phyloP scores from a whole-genome alignment of 2,113 vertebrate species.

The Cygnus buccinator region DNA sequence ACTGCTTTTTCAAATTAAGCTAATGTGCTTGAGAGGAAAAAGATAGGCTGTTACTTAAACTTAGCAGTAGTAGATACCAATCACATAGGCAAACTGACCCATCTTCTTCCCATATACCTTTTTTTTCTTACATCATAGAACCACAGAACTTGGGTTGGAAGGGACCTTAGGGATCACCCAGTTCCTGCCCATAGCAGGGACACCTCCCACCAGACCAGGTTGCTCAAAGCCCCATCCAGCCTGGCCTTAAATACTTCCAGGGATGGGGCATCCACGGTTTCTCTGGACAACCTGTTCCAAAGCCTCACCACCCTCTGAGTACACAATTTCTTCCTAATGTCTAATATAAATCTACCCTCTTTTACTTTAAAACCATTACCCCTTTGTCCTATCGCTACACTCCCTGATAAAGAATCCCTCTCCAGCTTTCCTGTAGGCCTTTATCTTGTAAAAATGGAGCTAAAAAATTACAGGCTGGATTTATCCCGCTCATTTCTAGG shows the following conservation, averaged over 20 bases:
- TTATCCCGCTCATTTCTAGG: not conserved
- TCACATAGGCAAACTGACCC: not conserved
- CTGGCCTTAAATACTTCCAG: too few relatives aligned
- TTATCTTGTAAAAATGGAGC: not conserved
- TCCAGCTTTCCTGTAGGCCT: not conserved
- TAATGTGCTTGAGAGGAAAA: not conserved
- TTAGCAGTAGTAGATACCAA: not conserved
- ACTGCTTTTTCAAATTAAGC: slow-evolving; percentile 25
- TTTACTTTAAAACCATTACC: not conserved
- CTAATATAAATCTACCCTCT: not conserved
- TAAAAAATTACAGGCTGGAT: not conserved
- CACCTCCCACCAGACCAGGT: too few relatives aligned
- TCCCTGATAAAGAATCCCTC: not conserved
- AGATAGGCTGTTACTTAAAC: not conserved
- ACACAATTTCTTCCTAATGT: too few relatives aligned
- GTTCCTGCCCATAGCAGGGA: too few relatives aligned
- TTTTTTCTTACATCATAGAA: not conserved
- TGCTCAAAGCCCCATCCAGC: too few relatives aligned
- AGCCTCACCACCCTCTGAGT: not conserved
- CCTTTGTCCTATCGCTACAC: not conserved
- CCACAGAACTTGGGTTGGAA: too few relatives aligned
- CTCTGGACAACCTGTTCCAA: too few relatives aligned
- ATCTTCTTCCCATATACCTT: not conserved
- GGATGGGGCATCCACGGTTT: too few relatives aligned
- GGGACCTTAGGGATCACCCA: too few relatives aligned